Evolutionary conservation across 2,888 invertebrate genomes (phyloP), one percentile per base, ranked within the genome.

Genomic region (Noctua janthe): DNA sequence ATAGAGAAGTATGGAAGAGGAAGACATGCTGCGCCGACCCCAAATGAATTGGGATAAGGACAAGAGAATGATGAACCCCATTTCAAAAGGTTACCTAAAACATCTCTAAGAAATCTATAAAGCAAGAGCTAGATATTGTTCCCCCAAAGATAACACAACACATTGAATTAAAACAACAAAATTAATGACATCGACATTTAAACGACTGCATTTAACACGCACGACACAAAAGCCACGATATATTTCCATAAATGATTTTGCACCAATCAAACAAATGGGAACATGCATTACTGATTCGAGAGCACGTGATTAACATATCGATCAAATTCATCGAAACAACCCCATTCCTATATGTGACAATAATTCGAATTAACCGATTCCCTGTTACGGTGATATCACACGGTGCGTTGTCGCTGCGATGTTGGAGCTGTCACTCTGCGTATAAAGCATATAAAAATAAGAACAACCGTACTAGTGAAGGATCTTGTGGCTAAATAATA

Each of bases 241-340:
- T 76, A 88, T 90, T 90, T 78, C 78, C 86, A 90, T 89, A 86
- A 86, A 90, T 89, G 88, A 92, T 91, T 90, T 89, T 76, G 78
- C 74, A 88, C 84, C 91, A 92, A 92, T 92, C 91, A 91, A 92
- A 92, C 91, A 90, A 90, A 92, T 91, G 88, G 87, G 84, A 89
- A 87, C 91, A 87, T 81, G 78, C 88, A 92, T 92, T 92, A 91
- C 88, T 76, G 89, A 91, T 88, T 89, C 84, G 81, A 62, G 77
- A 78, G 82, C 87, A 90, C 86, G 90, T 90, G 90, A 92, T 92
- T 92, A 92, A 90, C 91, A 90, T 92, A 92, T 92, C 91, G 92
- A 91, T 91, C 91, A 91, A 92, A 92, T 92, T 89, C 90, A 91
- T 91, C 89, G 90, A 82, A 87, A 83, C 77, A 66, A 72, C 80